Evolutionary conservation across 1,140 invertebrate genomes (phyloP).

Genomic region (Heliconius eleuchia): DNA sequence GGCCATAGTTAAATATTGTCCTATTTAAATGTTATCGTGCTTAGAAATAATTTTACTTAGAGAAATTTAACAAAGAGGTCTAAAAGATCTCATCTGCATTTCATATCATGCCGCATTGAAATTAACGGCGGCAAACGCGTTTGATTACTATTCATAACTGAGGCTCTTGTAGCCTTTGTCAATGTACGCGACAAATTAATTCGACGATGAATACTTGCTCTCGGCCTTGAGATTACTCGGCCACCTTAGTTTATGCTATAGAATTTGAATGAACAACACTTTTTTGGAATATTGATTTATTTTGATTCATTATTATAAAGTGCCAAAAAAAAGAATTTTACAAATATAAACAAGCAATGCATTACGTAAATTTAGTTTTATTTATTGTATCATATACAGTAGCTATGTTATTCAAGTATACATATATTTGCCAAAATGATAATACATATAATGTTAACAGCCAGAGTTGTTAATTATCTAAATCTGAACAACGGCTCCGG

Average conservation of each 20-base stretch:
- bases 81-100: constrained; percentile 8
- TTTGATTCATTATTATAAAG: background rate
- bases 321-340: too few relatives aligned
- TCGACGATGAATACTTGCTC: background rate
- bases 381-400: too few relatives aligned
- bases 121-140: constrained; percentile 4
- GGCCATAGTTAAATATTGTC: background rate
- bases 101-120: background rate
- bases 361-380: too few relatives aligned
- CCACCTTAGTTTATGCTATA: background rate
- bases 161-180: constrained; percentile 3
- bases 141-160: constrained; percentile 12
- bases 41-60: constrained; percentile 7
- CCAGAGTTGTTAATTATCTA: background rate
- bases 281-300: background rate
- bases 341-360: too few relatives aligned
- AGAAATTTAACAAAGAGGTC: background rate
- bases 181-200: constrained; percentile 12
- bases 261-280: background rate
- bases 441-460: background rate
- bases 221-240: background rate
- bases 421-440: background rate
- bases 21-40: background rate
- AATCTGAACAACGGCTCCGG: background rate
- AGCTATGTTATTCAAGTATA: too few relatives aligned